phyloP scores from a whole-genome alignment of 2,888 invertebrate species.

The Scelioninae gen. 2 region DNA sequence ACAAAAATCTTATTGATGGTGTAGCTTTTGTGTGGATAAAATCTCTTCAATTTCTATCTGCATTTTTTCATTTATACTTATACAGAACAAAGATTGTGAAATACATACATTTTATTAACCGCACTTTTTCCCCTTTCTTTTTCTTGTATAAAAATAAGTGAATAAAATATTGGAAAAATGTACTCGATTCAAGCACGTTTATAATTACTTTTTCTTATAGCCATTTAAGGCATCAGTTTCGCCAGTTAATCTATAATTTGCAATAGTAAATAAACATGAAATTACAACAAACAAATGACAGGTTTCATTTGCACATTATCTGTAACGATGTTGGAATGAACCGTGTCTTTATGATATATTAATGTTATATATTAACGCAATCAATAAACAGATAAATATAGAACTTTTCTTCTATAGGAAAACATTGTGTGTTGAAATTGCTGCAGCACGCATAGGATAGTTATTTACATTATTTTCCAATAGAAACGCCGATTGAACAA shows the following conservation, averaged over 20 bases:
- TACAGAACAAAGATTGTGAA: too few relatives aligned
- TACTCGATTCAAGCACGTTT: conserved; percentile 23
- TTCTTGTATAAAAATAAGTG: conserved; percentile 24
- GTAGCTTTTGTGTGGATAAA: too few relatives aligned
- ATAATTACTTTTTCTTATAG: conserved; percentile 27
- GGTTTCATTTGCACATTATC: neutral
- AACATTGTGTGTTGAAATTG: conserved; percentile 17
- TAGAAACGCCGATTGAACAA: neutral
- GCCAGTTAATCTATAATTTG: conserved; percentile 11
- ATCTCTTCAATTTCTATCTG: too few relatives aligned
- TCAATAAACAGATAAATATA: conserved; percentile 43
- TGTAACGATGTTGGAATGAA: neutral
- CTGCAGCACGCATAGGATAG: neutral
- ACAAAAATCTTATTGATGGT: too few relatives aligned
- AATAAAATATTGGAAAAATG: conserved; percentile 20
- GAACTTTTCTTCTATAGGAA: conserved; percentile 11
- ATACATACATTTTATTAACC: too few relatives aligned
- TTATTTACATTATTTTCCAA: neutral
- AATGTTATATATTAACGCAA: conserved; percentile 24
- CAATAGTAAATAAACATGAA: conserved; percentile 10
- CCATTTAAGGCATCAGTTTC: neutral
- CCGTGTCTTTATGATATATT: conserved; percentile 13
- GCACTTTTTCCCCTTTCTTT: too few relatives aligned
- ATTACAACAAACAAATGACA: neutral
- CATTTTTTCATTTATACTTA: too few relatives aligned